Evolutionary conservation across 53 echinoderm and acorn worm genomes (phyloP), one percentile per base, ranked within the genome.

Genomic region (Apostichopus leukothele): DNA sequence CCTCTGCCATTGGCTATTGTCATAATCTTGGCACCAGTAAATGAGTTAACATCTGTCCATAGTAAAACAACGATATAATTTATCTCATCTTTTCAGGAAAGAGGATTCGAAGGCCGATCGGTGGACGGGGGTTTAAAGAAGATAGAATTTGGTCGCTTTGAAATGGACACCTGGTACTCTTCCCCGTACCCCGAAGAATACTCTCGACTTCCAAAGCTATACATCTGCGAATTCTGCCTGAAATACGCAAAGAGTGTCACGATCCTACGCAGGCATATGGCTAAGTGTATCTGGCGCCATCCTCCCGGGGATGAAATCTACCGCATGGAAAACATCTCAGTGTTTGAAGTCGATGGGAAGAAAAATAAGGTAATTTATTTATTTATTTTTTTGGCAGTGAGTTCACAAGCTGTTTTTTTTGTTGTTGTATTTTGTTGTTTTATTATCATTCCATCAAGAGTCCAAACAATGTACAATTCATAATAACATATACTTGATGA

Each of bases 341-440:
- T 98, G 23, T 98, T 98, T 94, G 99, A 98, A 59, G 99, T 98
- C n/a, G 99, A 96, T 73, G 96, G 99, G 73, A 98, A 95, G 94
- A 96, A 98, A 80, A 98, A 96, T 75, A 96, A 98, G 94, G 99
- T 98, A 78, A 5, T 52, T 4, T 11, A 74, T 8, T 23, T n/a
- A n/a, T n/a, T n/a, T n/a, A n/a, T n/a, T n/a, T n/a, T n/a, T n/a
- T n/a, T n/a, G n/a, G n/a, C n/a, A n/a, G n/a, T n/a, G n/a, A n/a
- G n/a, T n/a, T n/a, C n/a, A n/a, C n/a, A n/a, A n/a, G n/a, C n/a
- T n/a, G n/a, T n/a, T n/a, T n/a, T n/a, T n/a, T n/a, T n/a, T n/a
- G n/a, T n/a, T n/a, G n/a, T n/a, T n/a, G n/a, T n/a, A n/a, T n/a
- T n/a, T n/a, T n/a, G n/a, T n/a, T n/a, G n/a, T n/a, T n/a, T n/a